Percentiles rank a stretch among this genome's conserved stretches.
phyloP scores from a whole-genome alignment of 2,888 invertebrate genomes.

The Mechanitis messenoides region DNA sequence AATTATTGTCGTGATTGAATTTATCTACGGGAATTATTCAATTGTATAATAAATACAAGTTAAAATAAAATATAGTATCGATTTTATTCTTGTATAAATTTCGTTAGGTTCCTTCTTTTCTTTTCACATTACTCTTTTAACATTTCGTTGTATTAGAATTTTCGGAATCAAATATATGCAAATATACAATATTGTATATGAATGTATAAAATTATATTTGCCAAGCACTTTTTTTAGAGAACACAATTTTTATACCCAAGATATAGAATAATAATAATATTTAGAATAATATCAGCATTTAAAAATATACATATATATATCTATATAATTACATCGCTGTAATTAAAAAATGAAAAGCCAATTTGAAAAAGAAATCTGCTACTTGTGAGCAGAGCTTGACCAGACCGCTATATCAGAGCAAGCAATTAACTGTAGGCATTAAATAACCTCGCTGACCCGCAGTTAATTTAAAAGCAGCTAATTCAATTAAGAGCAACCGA shows the following conservation, averaged over 20 bases:
- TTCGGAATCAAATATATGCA: not conserved
- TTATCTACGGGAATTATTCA: not conserved
- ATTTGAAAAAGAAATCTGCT: too few species aligned
- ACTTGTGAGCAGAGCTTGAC: conserved; percentile 14
- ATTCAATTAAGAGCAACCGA: conserved; percentile 33
- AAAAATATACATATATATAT: too few species aligned
- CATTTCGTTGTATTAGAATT: too few species aligned
- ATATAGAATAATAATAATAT: too few species aligned
- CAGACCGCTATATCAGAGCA: conserved; percentile 28
- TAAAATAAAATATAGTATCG: not conserved
- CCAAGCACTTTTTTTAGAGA: too few species aligned
- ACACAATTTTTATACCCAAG: too few species aligned
- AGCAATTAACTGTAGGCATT: conserved; percentile 50
- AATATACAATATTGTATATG: too few species aligned
- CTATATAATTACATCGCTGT: too few species aligned
- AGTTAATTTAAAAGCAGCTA: conserved; percentile 45
- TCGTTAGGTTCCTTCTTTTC: not conserved
- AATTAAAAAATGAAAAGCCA: too few species aligned
- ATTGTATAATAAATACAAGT: not conserved
- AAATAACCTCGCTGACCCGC: conserved; percentile 48
- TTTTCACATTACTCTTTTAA: not conserved
- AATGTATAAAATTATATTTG: too few species aligned
- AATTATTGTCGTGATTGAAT: conserved; percentile 3
- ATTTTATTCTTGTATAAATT: not conserved
- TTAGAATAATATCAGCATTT: too few species aligned